Percentiles rank a stretch among this genome's conserved stretches.
Conservation (phyloP, 1,140 invertebrate species). For the Trichoplusia ni region DNA sequence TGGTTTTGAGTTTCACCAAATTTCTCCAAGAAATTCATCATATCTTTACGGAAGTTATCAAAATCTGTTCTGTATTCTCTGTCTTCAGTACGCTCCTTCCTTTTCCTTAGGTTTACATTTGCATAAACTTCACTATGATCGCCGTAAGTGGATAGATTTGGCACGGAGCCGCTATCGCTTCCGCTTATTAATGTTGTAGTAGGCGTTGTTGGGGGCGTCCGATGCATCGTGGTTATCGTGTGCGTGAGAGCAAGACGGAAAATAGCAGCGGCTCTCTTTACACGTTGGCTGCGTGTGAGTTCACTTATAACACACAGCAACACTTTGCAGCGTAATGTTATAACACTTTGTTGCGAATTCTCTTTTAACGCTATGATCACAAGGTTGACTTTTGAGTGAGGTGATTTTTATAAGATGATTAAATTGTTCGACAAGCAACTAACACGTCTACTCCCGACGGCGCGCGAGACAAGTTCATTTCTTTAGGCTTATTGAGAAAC, state of each 20-base stretch:
- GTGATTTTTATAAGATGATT: too few relatives aligned
- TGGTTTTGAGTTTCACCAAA: background rate
- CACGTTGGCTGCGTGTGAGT: too few relatives aligned
- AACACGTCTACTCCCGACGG: too few relatives aligned
- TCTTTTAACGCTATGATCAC: too few relatives aligned
- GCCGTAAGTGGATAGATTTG: background rate
- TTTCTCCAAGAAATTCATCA: background rate
- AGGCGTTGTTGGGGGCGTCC: background rate
- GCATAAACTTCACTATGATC: too few relatives aligned
- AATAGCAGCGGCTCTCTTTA: background rate
- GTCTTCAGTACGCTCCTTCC: background rate
- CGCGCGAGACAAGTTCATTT: too few relatives aligned
- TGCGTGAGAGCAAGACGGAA: background rate
- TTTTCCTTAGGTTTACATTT: background rate
- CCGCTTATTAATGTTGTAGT: background rate
- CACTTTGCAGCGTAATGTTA: too few relatives aligned
- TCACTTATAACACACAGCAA: too few relatives aligned
- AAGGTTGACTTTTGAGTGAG: too few relatives aligned
- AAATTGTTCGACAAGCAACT: too few relatives aligned
- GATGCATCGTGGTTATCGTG: background rate
- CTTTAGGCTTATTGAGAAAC: too few relatives aligned
- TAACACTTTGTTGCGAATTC: too few relatives aligned
- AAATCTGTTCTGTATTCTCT: background rate
- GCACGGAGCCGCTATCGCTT: background rate
- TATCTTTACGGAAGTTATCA: background rate